Evolutionary conservation across 2,888 invertebrate species (phyloP).

Genomic region (Idaea biselata): DNA sequence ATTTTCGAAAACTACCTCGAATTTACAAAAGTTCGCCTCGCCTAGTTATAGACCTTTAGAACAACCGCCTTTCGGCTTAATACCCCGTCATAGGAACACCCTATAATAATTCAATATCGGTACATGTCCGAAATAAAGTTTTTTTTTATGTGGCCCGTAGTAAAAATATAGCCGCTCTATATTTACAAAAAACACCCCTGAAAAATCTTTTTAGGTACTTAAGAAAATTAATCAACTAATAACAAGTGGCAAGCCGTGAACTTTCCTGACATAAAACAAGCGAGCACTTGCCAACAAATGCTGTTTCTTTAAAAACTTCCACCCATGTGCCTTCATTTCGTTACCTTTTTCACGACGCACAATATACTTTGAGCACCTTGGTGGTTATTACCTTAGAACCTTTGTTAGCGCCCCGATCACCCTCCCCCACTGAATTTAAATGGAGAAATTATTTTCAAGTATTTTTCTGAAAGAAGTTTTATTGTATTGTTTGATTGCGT

Average conservation of each 20-base stretch:
- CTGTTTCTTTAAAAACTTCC: conserved; percentile 48
- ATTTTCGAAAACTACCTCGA: no score
- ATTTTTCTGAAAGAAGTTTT: conserved; percentile 78
- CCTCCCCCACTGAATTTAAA: conserved; percentile 77
- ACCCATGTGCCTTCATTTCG: conserved; percentile 50
- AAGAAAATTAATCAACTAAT: conserved; percentile 34
- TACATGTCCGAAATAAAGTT: no score
- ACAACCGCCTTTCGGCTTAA: no score
- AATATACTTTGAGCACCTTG: conserved; percentile 60
- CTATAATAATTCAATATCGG: no score
- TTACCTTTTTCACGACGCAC: conserved; percentile 57
- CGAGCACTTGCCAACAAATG: conserved; percentile 48
- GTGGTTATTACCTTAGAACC: conserved; percentile 64
- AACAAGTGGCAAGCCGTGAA: conserved; percentile 19
- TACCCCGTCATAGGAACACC: no score
- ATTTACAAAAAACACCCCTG: neutral
- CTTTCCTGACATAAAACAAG: conserved; percentile 31
- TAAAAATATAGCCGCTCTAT: neutral
- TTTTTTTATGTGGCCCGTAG: neutral
- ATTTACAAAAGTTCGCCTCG: no score
- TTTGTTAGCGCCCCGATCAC: conserved; percentile 64
- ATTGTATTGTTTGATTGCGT: conserved; percentile 81
- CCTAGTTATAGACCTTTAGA: no score
- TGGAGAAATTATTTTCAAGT: conserved; percentile 79
- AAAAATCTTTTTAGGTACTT: conserved; percentile 7